Conservation (phyloP, 2,113 vertebrate species). For the Rhabdomys dilectus region DNA sequence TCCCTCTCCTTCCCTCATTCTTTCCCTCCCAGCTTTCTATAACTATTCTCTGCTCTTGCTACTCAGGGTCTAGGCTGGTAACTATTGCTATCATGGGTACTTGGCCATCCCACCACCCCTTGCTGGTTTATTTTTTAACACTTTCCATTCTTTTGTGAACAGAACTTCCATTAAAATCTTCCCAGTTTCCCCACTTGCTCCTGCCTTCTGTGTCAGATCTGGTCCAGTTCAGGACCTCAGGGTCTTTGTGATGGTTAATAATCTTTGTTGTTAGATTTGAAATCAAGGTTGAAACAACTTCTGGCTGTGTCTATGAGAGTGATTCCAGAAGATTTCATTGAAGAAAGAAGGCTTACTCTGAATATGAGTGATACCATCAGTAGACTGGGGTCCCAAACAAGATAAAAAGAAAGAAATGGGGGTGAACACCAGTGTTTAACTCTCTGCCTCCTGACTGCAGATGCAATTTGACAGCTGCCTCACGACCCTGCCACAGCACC, state of each 20-base stretch:
- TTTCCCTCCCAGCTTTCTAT: neutral
- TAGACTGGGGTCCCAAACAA: neutral
- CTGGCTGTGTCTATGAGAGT: neutral
- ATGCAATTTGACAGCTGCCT: neutral
- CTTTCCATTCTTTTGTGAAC: neutral
- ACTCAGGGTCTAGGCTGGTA: neutral
- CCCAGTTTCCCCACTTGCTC: neutral
- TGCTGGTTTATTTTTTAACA: neutral
- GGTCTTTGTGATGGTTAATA: neutral
- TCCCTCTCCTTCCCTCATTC: neutral
- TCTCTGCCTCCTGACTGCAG: neutral
- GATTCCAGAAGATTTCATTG: no score
- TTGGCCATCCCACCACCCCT: neutral
- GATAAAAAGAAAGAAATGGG: no score
- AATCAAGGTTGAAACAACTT: neutral
- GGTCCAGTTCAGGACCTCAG: neutral
- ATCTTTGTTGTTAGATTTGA: neutral
- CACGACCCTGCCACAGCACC: no score
- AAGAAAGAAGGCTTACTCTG: neutral
- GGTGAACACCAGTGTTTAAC: no score
- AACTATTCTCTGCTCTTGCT: neutral
- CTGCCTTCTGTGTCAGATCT: no score
- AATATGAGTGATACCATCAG: neutral
- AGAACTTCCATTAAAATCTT: neutral
- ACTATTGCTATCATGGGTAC: neutral